Base-by-base conservation (phyloP, 2,888 invertebrate genomes). In the Arge pagana region DNA sequence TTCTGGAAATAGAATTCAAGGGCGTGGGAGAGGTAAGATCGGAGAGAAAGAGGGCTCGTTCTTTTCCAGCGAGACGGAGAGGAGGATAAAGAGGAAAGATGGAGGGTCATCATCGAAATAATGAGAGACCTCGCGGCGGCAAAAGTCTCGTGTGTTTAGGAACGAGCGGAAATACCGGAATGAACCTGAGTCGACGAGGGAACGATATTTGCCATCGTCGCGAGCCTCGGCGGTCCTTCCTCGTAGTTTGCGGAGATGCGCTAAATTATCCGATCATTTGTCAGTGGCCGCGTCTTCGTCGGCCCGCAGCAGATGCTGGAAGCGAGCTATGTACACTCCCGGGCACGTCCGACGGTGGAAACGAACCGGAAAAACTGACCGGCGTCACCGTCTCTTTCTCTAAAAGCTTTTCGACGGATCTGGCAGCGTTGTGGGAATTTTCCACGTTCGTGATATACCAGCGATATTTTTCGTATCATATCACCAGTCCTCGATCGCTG, bases 231-330 rank as follows among this genome's bases (percentile, higher is more conserved):
- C 8, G 28, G 41, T 21, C 48, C 28, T 51, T 43, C 40, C 58
- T 53, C 48, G 61, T 56, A 60, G 58, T 63, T 59, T 52, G 55
- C 64, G 59, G 58, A 54, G 61, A 58, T 57, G 55, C 56, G 58
- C 52, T 57, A 60, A 59, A 60, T 60, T 60, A 60, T 60, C 52
- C 36, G 52, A 30, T 49, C 52, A 28, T 51, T 51, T 43, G 42
- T 51, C 42, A 51, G 36, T 28, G 10, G 18, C 11, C 13, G 11
- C 11, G 28, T 15, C 6, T 8, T 35, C 23, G 7, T 31, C 2
- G 8, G 6, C 13, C 31, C 45, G 33, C 33, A 33, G 45, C 31
- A 35, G 33, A 35, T 33, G 45, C 6, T 45, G 5, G 33, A 15
- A 45, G 13, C 26, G n/a, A 45, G 45, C 35, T 33, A 33, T 23